Evolutionary conservation across 2,888 invertebrate species (phyloP).

Genomic region (Eilema caniola): DNA sequence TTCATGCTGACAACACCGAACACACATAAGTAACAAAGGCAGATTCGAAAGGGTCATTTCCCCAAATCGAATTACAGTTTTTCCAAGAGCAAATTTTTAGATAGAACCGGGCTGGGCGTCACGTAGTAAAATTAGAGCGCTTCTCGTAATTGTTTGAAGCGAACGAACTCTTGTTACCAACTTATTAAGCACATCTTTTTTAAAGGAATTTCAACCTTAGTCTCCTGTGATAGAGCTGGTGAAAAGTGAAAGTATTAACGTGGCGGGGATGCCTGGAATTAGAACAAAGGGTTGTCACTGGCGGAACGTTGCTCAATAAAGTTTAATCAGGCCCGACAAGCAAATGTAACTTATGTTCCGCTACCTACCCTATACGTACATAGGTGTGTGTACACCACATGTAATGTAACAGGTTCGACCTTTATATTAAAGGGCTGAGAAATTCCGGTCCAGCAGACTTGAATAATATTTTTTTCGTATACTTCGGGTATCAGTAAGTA

Average conservation of each 20-base stretch:
- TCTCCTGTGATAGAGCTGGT: conserved; percentile 30
- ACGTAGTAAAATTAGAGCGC: conserved; percentile 75
- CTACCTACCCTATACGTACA: conserved; percentile 9
- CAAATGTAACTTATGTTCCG: conserved; percentile 60
- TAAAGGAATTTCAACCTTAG: conserved; percentile 38
- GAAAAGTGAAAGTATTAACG: conserved; percentile 33
- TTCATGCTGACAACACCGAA: conserved; percentile 38
- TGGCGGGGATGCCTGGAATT: conserved; percentile 65
- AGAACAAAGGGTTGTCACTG: conserved; percentile 78
- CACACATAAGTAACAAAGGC: conserved; percentile 56
- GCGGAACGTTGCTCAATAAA: conserved; percentile 73
- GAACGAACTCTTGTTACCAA: conserved; percentile 55
- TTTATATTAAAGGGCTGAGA: background rate
- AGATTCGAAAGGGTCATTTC: conserved; percentile 55
- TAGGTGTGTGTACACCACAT: background rate
- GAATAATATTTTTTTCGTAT: background rate
- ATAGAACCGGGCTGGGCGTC: conserved; percentile 60
- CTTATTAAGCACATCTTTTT: background rate
- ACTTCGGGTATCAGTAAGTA: too few species aligned
- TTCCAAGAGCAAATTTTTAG: conserved; percentile 60
- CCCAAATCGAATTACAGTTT: conserved; percentile 67
- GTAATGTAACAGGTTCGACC: background rate
- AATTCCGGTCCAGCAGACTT: background rate
- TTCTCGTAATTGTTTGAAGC: conserved; percentile 71
- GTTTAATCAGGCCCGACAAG: conserved; percentile 72